Evolutionary conservation across 2,888 invertebrate genomes (phyloP).

Genomic region (Mimas tiliae): DNA sequence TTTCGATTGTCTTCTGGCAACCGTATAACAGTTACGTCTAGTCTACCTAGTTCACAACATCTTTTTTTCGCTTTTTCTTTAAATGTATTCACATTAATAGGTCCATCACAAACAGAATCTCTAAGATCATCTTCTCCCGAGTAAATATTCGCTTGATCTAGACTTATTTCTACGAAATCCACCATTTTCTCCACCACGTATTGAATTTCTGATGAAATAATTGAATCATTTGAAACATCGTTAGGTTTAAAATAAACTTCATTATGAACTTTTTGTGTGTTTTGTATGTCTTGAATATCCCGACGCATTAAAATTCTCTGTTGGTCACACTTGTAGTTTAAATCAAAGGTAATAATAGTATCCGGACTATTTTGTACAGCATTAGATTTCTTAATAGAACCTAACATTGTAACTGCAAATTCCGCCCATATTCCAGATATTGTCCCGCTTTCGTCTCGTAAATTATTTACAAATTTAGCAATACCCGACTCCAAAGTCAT

Average conservation of each 20-base stretch:
- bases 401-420: slow-evolving; percentile 83
- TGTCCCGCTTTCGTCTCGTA: slow-evolving; percentile 62
- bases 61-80: slow-evolving; percentile 70
- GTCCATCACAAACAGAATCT: slow-evolving; percentile 49
- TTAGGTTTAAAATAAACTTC: background rate
- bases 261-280: slow-evolving; percentile 1
- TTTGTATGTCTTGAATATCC: slow-evolving; percentile 38
- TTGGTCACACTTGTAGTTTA: slow-evolving; percentile 85
- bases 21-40: slow-evolving; percentile 88
- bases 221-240: slow-evolving; percentile 23
- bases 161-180: slow-evolving; percentile 85
- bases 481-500: slow-evolving; percentile 73
- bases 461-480: slow-evolving; percentile 66
- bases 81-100: slow-evolving; percentile 36
- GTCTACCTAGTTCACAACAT: slow-evolving; percentile 82
- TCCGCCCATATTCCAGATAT: slow-evolving; percentile 81
- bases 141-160: slow-evolving; percentile 82
- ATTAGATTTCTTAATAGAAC: slow-evolving; percentile 50
- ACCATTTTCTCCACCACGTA: slow-evolving; percentile 82
- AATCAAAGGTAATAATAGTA: slow-evolving; percentile 79
- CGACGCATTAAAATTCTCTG: slow-evolving; percentile 81
- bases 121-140: slow-evolving; percentile 57
- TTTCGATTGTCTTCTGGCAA: slow-evolving; percentile 55
- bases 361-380: slow-evolving; percentile 48
- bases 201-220: slow-evolving; percentile 55